These are phyloP conservation scores for Drosophila mauritiana DNA, from an alignment of 1,140 invertebrate genomes.

Conservation along the genomic window DNA sequence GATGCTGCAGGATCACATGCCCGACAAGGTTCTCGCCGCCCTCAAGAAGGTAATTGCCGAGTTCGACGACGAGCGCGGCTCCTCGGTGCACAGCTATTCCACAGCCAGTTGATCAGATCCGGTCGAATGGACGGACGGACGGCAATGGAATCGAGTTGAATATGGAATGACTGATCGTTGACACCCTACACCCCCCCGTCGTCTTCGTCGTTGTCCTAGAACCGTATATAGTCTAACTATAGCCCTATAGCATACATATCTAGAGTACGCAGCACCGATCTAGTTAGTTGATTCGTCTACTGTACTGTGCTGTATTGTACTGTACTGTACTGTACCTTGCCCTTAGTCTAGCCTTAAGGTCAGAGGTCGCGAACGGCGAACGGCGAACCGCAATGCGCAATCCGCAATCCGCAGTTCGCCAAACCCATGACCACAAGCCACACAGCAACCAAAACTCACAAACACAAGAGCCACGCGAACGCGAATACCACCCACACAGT, in stretches of 20 bases:
- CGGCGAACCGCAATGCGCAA: neutral
- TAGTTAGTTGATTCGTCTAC: conserved; percentile 40
- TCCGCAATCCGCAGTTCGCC: too few species aligned
- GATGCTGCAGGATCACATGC: conserved; percentile 97
- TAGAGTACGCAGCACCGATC: conserved; percentile 50
- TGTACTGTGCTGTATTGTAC: conserved; percentile 10
- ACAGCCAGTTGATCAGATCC: conserved; percentile 68
- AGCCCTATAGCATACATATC: conserved; percentile 29
- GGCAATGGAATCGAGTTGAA: conserved; percentile 19
- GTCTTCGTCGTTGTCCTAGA: conserved; percentile 40
- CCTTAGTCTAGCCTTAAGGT: conserved; percentile 41
- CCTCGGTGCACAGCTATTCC: conserved; percentile 73
- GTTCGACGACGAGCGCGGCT: conserved; percentile 66
- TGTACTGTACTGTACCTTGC: conserved; percentile 37
- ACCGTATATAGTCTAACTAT: conserved; percentile 47
- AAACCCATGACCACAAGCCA: neutral
- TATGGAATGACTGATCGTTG: conserved; percentile 23
- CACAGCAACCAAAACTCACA: conserved; percentile 6
- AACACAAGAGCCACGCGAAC: conserved; percentile 15
- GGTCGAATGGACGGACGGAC: neutral
- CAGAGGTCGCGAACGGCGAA: conserved; percentile 4
- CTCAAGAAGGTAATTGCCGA: conserved; percentile 91
- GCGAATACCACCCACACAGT: conserved; percentile 11
- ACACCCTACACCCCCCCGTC: conserved; percentile 20
- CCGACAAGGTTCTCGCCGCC: conserved; percentile 94